Evolutionary conservation across 2,797 vertebrate genomes (phyloP).

Genomic region (Sebastes umbrosus): DNA sequence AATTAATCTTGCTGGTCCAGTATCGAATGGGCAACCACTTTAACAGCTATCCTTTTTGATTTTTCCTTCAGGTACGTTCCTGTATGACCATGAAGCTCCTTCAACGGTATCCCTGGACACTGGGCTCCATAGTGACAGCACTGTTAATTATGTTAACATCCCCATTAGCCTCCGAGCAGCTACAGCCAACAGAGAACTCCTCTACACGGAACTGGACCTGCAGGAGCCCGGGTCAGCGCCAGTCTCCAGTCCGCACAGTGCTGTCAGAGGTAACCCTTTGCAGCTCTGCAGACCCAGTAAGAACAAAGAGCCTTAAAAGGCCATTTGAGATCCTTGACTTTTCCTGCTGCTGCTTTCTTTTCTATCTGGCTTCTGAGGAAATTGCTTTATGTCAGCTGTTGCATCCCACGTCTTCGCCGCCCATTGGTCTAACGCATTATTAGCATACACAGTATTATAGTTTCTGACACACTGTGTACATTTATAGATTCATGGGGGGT

Average conservation of each 20-base stretch:
- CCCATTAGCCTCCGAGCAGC: constrained; percentile 82
- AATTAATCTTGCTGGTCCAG: neutral
- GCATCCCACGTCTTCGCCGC: neutral
- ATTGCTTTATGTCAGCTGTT: neutral
- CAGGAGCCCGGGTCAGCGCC: constrained; percentile 63
- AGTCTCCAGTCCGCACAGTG: constrained; percentile 4
- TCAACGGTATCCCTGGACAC: neutral
- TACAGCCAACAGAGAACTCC: constrained; percentile 79
- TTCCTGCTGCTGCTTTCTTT: neutral
- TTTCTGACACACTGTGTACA: neutral
- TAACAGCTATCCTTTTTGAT: neutral
- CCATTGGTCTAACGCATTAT: neutral
- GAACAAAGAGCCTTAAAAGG: neutral
- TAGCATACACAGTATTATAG: neutral
- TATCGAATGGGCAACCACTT: neutral
- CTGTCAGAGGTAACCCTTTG: constrained; percentile 80
- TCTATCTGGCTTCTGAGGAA: neutral
- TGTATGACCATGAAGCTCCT: constrained; percentile 47
- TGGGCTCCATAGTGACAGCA: constrained; percentile 60
- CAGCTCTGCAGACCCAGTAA: constrained; percentile 39
- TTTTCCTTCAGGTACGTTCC: constrained; percentile 69
- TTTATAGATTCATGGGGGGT: neutral
- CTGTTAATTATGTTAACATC: constrained; percentile 87
- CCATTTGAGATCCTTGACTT: neutral
- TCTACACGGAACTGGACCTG: constrained; percentile 88